phyloP scores from a whole-genome alignment of 2,888 invertebrate species.

The Lissocephala sabroskyi region DNA sequence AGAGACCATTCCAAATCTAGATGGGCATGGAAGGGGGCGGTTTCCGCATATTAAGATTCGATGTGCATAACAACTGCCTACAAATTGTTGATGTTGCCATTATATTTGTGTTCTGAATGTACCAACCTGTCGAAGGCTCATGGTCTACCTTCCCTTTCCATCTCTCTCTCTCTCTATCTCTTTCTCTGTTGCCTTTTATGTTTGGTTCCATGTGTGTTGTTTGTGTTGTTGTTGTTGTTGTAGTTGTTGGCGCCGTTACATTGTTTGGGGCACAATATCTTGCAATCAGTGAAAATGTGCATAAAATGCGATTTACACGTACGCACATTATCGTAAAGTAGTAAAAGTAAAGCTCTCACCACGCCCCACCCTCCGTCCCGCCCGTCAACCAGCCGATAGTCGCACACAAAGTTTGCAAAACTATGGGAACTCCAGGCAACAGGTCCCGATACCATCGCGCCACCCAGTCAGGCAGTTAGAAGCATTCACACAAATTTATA shows the following conservation, averaged over 20 bases:
- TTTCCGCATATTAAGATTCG: too few relatives aligned
- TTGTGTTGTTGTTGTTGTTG: constrained; percentile 12
- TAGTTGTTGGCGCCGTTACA: constrained; percentile 4
- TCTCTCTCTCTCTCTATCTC: constrained; percentile 14
- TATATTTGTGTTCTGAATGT: too few relatives aligned
- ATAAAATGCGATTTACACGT: constrained; percentile 64
- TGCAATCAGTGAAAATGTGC: constrained; percentile 60
- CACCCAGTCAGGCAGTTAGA: neutral
- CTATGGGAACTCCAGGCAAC: constrained; percentile 14
- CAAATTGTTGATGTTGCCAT: too few relatives aligned
- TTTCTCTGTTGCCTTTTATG: constrained; percentile 17
- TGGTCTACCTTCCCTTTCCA: neutral
- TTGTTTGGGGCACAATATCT: constrained; percentile 54
- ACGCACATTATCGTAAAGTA: constrained; percentile 62
- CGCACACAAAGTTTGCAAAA: constrained; percentile 16
- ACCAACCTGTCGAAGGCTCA: too few relatives aligned
- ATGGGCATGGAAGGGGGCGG: too few relatives aligned
- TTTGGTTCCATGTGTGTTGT: too few relatives aligned
- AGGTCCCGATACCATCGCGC: constrained; percentile 16
- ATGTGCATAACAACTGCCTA: too few relatives aligned
- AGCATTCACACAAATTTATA: constrained; percentile 16
- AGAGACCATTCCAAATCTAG: constrained; percentile 74
- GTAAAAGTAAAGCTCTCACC: constrained; percentile 46
- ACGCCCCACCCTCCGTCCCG: constrained; percentile 2
- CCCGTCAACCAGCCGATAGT: constrained; percentile 7